A percentile compares a stretch with the other conserved stretches of the same genome.
These are phyloP conservation scores for Anorthoa munda DNA, from an alignment of 2,888 invertebrate genomes.

Conservation along the genomic window DNA sequence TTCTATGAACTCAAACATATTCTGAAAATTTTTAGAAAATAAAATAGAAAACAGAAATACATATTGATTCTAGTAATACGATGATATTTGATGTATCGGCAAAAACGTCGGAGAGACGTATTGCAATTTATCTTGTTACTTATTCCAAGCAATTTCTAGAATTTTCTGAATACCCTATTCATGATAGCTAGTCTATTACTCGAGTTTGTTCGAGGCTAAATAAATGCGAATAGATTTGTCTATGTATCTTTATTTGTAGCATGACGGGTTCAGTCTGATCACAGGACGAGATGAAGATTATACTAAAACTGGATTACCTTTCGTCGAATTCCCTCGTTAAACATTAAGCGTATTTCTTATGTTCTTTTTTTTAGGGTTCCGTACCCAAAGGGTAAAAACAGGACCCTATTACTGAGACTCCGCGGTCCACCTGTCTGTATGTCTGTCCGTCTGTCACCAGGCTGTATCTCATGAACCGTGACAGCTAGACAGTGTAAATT, in stretches of 20 bases:
- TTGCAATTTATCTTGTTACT: constrained; percentile 25
- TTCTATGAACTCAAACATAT: not conserved
- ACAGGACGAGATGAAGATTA: not conserved
- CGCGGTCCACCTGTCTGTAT: too few species aligned
- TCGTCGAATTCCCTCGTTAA: not conserved
- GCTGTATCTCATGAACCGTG: too few species aligned
- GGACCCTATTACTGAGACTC: too few species aligned
- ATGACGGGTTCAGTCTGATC: too few species aligned
- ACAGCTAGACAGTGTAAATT: too few species aligned
- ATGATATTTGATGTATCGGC: constrained; percentile 37
- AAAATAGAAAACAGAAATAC: constrained; percentile 6
- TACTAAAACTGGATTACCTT: not conserved
- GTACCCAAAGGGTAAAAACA: too few species aligned
- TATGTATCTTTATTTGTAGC: not conserved
- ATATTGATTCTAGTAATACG: constrained; percentile 4
- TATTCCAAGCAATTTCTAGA: constrained; percentile 18
- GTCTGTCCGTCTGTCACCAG: too few species aligned
- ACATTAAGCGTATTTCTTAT: not conserved
- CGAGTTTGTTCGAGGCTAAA: not conserved
- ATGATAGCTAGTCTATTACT: not conserved
- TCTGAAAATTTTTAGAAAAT: too few species aligned
- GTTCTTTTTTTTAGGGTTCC: too few species aligned
- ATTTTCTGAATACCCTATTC: not conserved
- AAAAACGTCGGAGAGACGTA: not conserved
- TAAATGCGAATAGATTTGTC: not conserved